Evolutionary conservation across 2,888 invertebrate species (phyloP).

Genomic region (Agonopterix heracliana): DNA sequence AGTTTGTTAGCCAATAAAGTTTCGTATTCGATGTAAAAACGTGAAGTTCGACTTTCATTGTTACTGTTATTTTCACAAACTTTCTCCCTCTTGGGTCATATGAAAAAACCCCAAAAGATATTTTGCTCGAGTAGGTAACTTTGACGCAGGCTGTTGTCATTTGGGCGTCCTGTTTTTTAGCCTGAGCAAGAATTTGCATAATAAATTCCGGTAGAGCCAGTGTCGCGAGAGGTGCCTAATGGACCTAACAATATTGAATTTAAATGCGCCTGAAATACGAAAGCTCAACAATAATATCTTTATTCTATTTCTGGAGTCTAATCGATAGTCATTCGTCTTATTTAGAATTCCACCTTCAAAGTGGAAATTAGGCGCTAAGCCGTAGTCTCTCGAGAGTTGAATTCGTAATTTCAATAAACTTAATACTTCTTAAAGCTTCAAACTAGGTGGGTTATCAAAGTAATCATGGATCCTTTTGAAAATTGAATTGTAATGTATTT

Average conservation of each 20-base stretch:
- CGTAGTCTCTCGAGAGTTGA: constrained; percentile 29
- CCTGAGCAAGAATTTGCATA: constrained; percentile 26
- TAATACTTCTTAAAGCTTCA: constrained; percentile 19
- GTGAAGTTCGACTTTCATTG: background rate
- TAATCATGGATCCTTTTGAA: background rate
- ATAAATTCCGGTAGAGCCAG: constrained; percentile 27
- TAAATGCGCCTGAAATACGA: constrained; percentile 4
- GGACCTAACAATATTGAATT: constrained; percentile 24
- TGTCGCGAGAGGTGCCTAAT: constrained; percentile 17
- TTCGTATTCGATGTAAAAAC: too few relatives aligned
- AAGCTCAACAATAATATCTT: too few relatives aligned
- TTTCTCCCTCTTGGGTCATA: constrained; percentile 4
- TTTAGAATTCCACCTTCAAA: constrained; percentile 20
- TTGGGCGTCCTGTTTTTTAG: constrained; percentile 22
- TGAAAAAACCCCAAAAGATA: constrained; percentile 1
- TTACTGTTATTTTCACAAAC: constrained; percentile 1
- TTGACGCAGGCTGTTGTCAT: constrained; percentile 16
- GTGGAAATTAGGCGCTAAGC: constrained; percentile 37
- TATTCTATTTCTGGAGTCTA: background rate
- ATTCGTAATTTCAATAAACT: constrained; percentile 43
- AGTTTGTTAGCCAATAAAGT: too few relatives aligned
- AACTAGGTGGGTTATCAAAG: constrained; percentile 4
- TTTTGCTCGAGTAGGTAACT: constrained; percentile 6
- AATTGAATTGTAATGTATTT: background rate
- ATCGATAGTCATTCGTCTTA: constrained; percentile 12